Evolutionary conservation across 2,888 invertebrate species (phyloP).

Genomic region (Phytoseiulus persimilis): DNA sequence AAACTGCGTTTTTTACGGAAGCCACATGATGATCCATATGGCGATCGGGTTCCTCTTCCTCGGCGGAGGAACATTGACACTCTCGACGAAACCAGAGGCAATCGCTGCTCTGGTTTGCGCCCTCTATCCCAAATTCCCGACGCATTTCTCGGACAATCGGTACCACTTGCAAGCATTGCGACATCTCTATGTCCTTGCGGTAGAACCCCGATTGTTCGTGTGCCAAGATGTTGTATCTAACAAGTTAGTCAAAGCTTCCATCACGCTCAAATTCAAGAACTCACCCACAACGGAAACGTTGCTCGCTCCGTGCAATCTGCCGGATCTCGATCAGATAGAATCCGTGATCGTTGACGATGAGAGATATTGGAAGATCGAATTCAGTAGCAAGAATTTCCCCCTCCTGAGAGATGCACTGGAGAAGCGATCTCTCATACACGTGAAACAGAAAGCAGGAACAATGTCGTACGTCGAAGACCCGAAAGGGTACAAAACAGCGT

Average conservation of each 20-base stretch:
- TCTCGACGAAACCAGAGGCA: slow-evolving; percentile 64
- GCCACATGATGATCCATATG: slow-evolving; percentile 91
- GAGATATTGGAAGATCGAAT: slow-evolving; percentile 79
- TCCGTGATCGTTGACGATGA: slow-evolving; percentile 65
- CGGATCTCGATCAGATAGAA: slow-evolving; percentile 65
- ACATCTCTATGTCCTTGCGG: slow-evolving; percentile 88
- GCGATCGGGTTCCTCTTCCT: slow-evolving; percentile 83
- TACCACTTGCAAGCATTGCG: slow-evolving; percentile 94
- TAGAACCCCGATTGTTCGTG: slow-evolving; percentile 76
- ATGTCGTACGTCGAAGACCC: slow-evolving; percentile 79
- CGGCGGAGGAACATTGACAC: slow-evolving; percentile 69
- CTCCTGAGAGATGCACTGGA: slow-evolving; percentile 47
- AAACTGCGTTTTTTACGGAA: slow-evolving; percentile 72
- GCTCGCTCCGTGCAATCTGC: slow-evolving; percentile 74
- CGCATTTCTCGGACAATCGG: slow-evolving; percentile 89
- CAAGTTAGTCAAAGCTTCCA: slow-evolving; percentile 70
- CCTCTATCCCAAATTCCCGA: slow-evolving; percentile 93
- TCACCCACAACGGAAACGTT: slow-evolving; percentile 53
- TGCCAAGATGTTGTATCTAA: slow-evolving; percentile 75
- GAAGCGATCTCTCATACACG: slow-evolving; percentile 57
- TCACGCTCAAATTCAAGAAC: slow-evolving; percentile 57
- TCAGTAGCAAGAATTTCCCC: slow-evolving; percentile 60
- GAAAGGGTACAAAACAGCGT: slow-evolving; percentile 64
- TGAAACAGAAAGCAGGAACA: slow-evolving; percentile 81
- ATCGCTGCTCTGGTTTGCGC: slow-evolving; percentile 84